Evolutionary conservation across 2,888 invertebrate genomes (phyloP), one percentile per base, ranked within the genome.

Genomic region (Petrolisthes manimaculis): DNA sequence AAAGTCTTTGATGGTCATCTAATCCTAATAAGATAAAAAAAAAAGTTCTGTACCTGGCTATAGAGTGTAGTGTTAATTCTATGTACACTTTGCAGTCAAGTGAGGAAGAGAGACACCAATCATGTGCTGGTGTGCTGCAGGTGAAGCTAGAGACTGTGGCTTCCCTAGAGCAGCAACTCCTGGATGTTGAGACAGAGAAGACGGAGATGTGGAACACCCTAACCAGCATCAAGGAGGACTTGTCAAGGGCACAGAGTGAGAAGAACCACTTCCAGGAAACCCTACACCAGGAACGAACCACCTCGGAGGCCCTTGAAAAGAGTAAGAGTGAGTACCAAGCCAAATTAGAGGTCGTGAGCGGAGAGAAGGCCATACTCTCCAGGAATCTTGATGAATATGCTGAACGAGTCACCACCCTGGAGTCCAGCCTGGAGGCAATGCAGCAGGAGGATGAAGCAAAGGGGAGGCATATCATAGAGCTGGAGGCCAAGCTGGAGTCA

Each of bases 361-460:
- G 85, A 37, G 90, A 90, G 53, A 90, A 88, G 56, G 74, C 53
- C 18, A 85, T 77, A 61, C 80, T 90, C 9, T 88, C 86, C 6
- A 55, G 67, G 37, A 90, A 90, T 83, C 79, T 90, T 14, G 90
- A 90, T 71, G 88, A 90, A 67, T 90, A 88, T 75, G 79, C 77
- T 18, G 88, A 90, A 1, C 85, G 85, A 54, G 88, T 88, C 5
- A 74, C 24, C 75, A 54, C 9, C 5, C 67, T 85, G 5, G 83
- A 85, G 54, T 18, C 24, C 21, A 75, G 75, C 53, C 55, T 61
- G 0, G 85, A 83, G 55, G 55, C 54, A 14, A 54, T 86, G 24
- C 12, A 86, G 61, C 24, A 67, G 4, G 90, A 90, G 56, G 37
- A 53, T 54, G 24, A 51, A 3, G 56, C n/a, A 56, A 79, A 82